Base-by-base conservation (phyloP, 2,888 invertebrate genomes). In the Euzophera pinguis region DNA sequence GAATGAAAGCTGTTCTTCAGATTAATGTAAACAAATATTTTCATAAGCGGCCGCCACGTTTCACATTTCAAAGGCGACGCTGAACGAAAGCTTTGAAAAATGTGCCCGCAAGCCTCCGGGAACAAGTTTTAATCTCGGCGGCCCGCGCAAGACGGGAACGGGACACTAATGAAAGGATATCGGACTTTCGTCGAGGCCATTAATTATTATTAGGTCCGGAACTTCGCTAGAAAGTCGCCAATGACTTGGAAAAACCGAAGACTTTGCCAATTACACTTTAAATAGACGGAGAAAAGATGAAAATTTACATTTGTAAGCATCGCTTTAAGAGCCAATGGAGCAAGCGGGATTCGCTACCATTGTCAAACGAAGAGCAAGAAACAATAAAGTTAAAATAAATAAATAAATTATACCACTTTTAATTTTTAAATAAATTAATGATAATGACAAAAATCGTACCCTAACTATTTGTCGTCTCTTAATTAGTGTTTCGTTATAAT, bases 121-220 rank as follows among this genome's bases (percentile, higher is more conserved):
- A 73, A 71, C 79, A 89, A 89, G 87, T 89, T 89, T 88, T 89
- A 89, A 89, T 89, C 88, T 86, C 75, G 75, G 65, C 71, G 75
- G 65, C 71, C 64, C 77, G 73, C 70, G 71, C 70, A 72, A 64
- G 68, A 45, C 72, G 65, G 69, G 71, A 78, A 70, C 79, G 76
- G 80, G 73, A 76, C 80, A 69, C 83, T 89, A 90, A 88, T 89
- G 89, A 89, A 89, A 90, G 88, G 88, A 87, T 88, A 88, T 88
- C 87, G 85, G 84, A 78, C 81, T 85, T 87, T 82, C 81, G 74
- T 79, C 78, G 75, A 65, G 71, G 67, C 86, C 88, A 90, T 88
- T 90, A 84, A 87, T 89, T 88, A 89, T 88, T 89, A 88, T 88
- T 88, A 89, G 83, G 79, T 70, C 73, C 76, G 69, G 69, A 81